Evolutionary conservation across 2,888 invertebrate species (phyloP), one percentile per base, ranked within the genome.

Genomic region (Nemapogon koenigi): DNA sequence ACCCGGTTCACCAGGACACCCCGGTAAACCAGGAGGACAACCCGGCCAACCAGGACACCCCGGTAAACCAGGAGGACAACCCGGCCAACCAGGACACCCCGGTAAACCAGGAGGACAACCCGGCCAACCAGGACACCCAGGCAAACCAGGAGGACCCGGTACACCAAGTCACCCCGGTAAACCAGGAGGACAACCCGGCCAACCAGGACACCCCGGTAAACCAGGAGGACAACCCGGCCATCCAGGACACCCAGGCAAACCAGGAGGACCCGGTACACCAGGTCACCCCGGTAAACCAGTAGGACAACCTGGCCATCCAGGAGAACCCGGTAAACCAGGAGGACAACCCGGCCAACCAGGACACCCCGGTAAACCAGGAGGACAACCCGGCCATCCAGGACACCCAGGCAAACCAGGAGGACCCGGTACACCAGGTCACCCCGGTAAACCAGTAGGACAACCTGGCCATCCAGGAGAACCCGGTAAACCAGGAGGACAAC

Each of bases 311-410:
- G 30, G 30, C 1, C 18, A 18, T 2, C 40, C 38, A 33, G 38
- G 32, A n/a, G 16, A 13, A 2, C 26, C 38, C 16, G 29, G n/a
- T 16, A 27, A 16, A 7, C 37, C 36, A 32, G 40, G 26, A 0
- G 40, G 26, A 0, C 8, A 39, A 3, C 57, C 71, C 18, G 53
- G 36, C 4, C 42, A 46, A 3, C 49, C 39, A 37, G 35, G 29
- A 8, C 16, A 27, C 1, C 41, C 53, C 36, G 49, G 45, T 4
- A 44, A 43, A 32, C 55, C 57, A 38, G 58, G 57, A 29, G 56
- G 45, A 3, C 44, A 43, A 32, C 55, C 57, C 37, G 58, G 57
- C 28, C 56, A 50, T 18, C 71, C 68, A 37, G 44, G 39, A 10
- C 38, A 31, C 8, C 56, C 42, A 40, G 35, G 14, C 0, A 29